Evolutionary conservation across 2,113 vertebrate genomes (phyloP).

Genomic region (Otus sunia): DNA sequence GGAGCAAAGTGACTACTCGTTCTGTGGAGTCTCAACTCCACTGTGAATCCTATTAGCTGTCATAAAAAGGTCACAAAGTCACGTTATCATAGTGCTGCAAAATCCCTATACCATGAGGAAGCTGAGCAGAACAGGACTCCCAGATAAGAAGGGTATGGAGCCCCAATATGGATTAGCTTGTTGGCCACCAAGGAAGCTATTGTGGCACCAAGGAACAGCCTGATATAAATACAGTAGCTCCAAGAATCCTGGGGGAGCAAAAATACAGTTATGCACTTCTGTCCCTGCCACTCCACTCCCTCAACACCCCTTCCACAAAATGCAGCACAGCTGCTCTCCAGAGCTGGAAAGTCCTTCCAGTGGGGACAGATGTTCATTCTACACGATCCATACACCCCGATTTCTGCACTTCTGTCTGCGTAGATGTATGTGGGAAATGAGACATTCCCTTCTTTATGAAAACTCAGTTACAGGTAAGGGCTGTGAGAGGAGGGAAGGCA

Average conservation of each 20-base stretch:
- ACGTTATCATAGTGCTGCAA: neutral
- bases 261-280: neutral
- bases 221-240: neutral
- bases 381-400: accelerated
- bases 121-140: neutral
- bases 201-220: accelerated
- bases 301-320: neutral
- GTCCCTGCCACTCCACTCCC: neutral
- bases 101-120: neutral
- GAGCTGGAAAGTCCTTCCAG: neutral
- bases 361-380: neutral
- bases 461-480: neutral
- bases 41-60: neutral
- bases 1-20: neutral
- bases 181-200: neutral
- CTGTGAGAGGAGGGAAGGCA: neutral
- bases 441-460: neutral
- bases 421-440: neutral
- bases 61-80: conserved; percentile 26
- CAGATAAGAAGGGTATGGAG: neutral
- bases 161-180: neutral
- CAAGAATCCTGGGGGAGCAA: neutral
- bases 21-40: neutral
- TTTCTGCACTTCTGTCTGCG: neutral
- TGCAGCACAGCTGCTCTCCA: neutral